Evolutionary conservation across 92 coral and sea anemone species (phyloP).

Genomic region (Heteractis magnifica): DNA sequence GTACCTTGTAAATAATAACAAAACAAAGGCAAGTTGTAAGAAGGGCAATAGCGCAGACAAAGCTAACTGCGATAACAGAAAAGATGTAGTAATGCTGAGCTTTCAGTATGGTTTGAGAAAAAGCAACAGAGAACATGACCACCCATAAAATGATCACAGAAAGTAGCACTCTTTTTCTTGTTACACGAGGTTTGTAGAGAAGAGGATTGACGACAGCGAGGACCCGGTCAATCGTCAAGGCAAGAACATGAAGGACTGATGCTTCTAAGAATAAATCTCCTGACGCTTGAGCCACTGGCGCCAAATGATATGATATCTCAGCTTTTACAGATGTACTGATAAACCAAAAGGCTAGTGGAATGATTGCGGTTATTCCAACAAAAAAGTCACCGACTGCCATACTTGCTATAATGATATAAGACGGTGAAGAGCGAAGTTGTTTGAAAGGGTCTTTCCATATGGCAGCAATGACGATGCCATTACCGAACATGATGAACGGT

Average conservation of each 20-base stretch:
- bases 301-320: background rate
- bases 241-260: slow-evolving; percentile 13
- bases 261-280: slow-evolving; percentile 10
- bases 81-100: background rate
- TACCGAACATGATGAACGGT: slow-evolving; percentile 17
- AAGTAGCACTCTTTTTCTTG: background rate
- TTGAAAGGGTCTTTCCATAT: slow-evolving; percentile 42
- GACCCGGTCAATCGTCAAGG: slow-evolving; percentile 38
- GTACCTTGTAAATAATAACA: slow-evolving; percentile 2
- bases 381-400: slow-evolving; percentile 37
- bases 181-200: slow-evolving; percentile 21
- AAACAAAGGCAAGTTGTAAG: slow-evolving; percentile 2
- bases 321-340: background rate
- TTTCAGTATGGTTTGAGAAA: background rate
- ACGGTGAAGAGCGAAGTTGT: slow-evolving; percentile 36
- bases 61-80: background rate
- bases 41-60: background rate
- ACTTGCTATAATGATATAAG: slow-evolving; percentile 30
- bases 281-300: background rate
- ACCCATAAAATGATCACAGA: slow-evolving; percentile 23
- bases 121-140: background rate
- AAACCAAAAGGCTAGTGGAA: slow-evolving; percentile 4
- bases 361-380: slow-evolving; percentile 8
- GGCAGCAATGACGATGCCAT: slow-evolving; percentile 26
- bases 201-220: slow-evolving; percentile 31